Percentiles rank a stretch among this genome's conserved stretches.
phyloP scores from a whole-genome alignment of 2,113 vertebrate species.

The Dolichallabes microphthalmus region DNA sequence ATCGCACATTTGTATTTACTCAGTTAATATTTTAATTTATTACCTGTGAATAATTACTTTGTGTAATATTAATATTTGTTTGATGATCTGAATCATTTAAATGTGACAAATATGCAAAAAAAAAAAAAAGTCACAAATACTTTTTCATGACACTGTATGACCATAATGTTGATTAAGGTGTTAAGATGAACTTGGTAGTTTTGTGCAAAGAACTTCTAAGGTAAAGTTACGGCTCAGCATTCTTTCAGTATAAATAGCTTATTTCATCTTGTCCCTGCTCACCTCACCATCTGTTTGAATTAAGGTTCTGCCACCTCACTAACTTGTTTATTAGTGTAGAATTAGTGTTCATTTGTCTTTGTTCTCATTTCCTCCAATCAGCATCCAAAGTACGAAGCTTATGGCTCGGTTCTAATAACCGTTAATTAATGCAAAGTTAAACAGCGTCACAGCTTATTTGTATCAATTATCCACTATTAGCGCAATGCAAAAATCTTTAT shows the following conservation, averaged over 20 bases:
- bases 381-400: slow-evolving; percentile 1
- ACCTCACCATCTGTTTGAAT: neutral
- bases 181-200: neutral
- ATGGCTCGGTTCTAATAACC: neutral
- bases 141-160: too few species aligned
- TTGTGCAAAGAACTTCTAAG: neutral
- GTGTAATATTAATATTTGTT: too few species aligned
- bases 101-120: too few species aligned
- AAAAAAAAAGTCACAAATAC: too few species aligned
- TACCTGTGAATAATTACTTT: too few species aligned
- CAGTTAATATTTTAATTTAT: too few species aligned
- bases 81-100: too few species aligned
- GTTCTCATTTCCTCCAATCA: slow-evolving; percentile 5
- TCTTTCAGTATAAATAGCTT: neutral
- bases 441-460: slow-evolving; percentile 30
- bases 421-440: slow-evolving; percentile 36
- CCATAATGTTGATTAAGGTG: neutral
- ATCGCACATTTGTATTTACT: too few species aligned
- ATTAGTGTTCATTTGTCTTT: slow-evolving; percentile 6
- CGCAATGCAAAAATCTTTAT: neutral
- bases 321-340: neutral
- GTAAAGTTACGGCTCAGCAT: neutral
- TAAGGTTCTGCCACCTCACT: neutral
- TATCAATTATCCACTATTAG: slow-evolving; percentile 20
- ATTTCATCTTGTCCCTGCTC: neutral